Evolutionary conservation across 2,888 invertebrate species (phyloP), one percentile per base, ranked within the genome.

Genomic region (Chymomyza procnemis): DNA sequence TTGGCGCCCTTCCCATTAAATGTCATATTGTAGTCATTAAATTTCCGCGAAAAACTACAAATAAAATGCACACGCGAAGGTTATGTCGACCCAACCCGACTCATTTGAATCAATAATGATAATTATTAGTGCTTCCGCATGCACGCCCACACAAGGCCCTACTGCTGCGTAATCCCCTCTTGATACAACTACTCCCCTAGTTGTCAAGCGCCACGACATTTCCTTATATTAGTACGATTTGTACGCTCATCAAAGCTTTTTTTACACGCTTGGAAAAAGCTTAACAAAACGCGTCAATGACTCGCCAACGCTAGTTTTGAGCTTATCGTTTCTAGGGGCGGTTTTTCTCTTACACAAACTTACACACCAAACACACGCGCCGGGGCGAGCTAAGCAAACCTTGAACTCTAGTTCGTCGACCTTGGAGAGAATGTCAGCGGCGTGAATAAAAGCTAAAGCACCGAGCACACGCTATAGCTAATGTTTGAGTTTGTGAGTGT

Each of bases 321-420:
- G 64, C 22, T 54, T n/a, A n/a, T 82, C 83, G 82, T 78, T 79
- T 76, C 85, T 77, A 80, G 76, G 86, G 78, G 78, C 71, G 48
- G 74, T 63, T 70, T 67, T 57, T 46, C 48, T 4, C 47, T 34
- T 8, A 26, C 26, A 26, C 26, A 26, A 1, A 26, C 26, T 26
- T 26, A 26, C 26, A 61, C 61, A 57, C n/a, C n/a, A 57, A 12
- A 4, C 21, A 21, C n/a, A 21, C 12, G 55, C 19, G 26, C n/a
- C n/a, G n/a, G 22, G 22, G 22, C 34, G 34, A 14, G 34, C 22
- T 8, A 34, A 62, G 41, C 26, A 75, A 81, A 79, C 89, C 88
- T 88, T 89, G 88, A 89, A 89, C 89, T 87, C 85, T 84, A 75
- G 82, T 85, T 88, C 88, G 88, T 85, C 88, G 88, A 87, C 88